Evolutionary conservation across 1,140 invertebrate species (phyloP).

Genomic region (Galleria mellonella): DNA sequence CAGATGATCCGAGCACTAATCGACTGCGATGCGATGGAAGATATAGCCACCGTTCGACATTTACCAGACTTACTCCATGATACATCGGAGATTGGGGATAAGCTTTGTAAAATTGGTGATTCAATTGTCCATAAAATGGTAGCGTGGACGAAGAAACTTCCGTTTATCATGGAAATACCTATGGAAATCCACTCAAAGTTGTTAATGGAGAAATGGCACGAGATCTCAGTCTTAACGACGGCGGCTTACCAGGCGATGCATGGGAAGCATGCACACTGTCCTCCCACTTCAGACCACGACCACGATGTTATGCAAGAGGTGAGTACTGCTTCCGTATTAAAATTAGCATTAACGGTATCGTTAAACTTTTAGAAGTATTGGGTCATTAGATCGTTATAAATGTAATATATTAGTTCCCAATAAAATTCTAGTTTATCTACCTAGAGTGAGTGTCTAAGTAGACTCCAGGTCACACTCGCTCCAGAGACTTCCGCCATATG

Average conservation of each 20-base stretch:
- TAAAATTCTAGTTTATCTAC: too few relatives aligned
- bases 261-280: slow-evolving; percentile 77
- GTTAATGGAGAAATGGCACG: slow-evolving; percentile 98
- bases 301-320: slow-evolving; percentile 87
- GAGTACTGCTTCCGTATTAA: slow-evolving; percentile 26
- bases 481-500: slow-evolving; percentile 63
- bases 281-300: slow-evolving; percentile 73
- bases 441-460: slow-evolving; percentile 11
- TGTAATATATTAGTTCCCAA: too few relatives aligned
- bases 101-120: slow-evolving; percentile 95
- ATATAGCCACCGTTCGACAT: slow-evolving; percentile 93
- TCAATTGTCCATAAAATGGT: slow-evolving; percentile 97
- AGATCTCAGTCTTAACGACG: slow-evolving; percentile 94
- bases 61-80: slow-evolving; percentile 92
- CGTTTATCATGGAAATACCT: slow-evolving; percentile 96
- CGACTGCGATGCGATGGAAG: slow-evolving; percentile 96
- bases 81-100: slow-evolving; percentile 92
- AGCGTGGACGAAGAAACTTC: slow-evolving; percentile 97
- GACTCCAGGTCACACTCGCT: slow-evolving; percentile 53
- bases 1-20: slow-evolving; percentile 93
- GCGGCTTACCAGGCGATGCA: slow-evolving; percentile 95
- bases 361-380: too few relatives aligned
- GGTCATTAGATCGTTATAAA: too few relatives aligned
- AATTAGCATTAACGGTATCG: too few relatives aligned
- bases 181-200: slow-evolving; percentile 95